phyloP scores from a whole-genome alignment of 2,888 invertebrate genomes.

The Troilus luridus region DNA sequence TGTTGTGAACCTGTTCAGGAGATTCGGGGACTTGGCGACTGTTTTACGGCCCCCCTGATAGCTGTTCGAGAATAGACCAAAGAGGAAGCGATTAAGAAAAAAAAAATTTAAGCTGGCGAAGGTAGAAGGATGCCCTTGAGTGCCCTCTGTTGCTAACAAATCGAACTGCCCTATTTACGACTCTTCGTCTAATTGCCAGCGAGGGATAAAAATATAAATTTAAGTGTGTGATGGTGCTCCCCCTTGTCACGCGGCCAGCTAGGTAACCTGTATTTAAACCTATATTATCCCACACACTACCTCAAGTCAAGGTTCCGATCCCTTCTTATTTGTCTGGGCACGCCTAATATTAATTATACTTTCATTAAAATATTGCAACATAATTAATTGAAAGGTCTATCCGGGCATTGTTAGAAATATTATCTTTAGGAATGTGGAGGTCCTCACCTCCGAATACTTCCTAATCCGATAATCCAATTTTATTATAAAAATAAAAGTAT shows the following conservation, averaged over 20 bases:
- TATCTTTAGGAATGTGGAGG: neutral
- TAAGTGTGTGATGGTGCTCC: neutral
- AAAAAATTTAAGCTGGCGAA: neutral
- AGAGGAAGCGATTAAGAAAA: neutral
- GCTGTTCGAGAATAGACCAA: neutral
- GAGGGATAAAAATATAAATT: constrained; percentile 24
- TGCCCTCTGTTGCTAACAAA: constrained; percentile 24
- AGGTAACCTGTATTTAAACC: constrained; percentile 21
- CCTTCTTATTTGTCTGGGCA: neutral
- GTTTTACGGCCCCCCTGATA: neutral
- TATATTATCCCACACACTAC: constrained; percentile 33
- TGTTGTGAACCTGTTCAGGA: neutral
- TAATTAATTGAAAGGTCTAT: neutral
- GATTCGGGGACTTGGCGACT: neutral
- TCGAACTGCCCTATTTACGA: constrained; percentile 44
- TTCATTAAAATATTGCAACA: neutral
- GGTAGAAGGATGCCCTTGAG: neutral
- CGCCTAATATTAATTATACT: neutral
- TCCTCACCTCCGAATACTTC: neutral
- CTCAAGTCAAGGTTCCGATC: neutral
- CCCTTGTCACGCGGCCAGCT: constrained; percentile 36
- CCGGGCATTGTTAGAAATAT: neutral
- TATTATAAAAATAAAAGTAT: no score
- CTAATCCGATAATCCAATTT: no score
- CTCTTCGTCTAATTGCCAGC: constrained; percentile 50